Percentiles rank a stretch among this genome's conserved stretches.
Conservation (phyloP, 2,888 invertebrate species). For the Melikaiella ostensackeni region DNA sequence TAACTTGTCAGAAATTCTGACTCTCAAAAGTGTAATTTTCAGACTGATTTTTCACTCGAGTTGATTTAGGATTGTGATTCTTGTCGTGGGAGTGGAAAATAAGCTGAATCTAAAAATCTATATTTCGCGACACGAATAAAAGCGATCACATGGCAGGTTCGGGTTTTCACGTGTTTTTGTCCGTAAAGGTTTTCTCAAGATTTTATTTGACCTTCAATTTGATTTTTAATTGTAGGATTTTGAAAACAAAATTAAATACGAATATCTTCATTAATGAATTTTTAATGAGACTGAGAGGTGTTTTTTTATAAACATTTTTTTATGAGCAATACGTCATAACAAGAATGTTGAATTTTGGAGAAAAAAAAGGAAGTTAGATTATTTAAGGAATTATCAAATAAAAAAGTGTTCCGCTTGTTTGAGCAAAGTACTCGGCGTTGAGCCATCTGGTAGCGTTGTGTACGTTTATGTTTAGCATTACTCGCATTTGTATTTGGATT, state of each 20-base stretch:
- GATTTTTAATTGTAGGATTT: not conserved
- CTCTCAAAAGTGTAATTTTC: not conserved
- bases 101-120: not conserved
- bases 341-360: not conserved
- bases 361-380: not conserved
- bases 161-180: not conserved
- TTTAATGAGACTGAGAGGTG: not conserved
- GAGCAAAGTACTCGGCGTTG: conserved; percentile 22
- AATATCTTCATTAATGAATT: not conserved
- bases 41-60: not conserved
- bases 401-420: not conserved
- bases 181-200: not conserved
- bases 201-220: not conserved
- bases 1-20: conserved; percentile 28
- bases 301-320: not conserved
- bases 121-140: not conserved
- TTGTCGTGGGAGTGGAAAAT: not conserved
- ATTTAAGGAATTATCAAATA: not conserved
- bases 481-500: conserved; percentile 22
- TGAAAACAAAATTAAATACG: not conserved
- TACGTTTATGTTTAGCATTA: conserved; percentile 38
- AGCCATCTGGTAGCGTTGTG: conserved; percentile 40
- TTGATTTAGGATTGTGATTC: not conserved
- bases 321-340: not conserved
- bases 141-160: not conserved